phyloP scores from a whole-genome alignment of 2,797 vertebrate genomes.

The Chaetophractus vellerosus region DNA sequence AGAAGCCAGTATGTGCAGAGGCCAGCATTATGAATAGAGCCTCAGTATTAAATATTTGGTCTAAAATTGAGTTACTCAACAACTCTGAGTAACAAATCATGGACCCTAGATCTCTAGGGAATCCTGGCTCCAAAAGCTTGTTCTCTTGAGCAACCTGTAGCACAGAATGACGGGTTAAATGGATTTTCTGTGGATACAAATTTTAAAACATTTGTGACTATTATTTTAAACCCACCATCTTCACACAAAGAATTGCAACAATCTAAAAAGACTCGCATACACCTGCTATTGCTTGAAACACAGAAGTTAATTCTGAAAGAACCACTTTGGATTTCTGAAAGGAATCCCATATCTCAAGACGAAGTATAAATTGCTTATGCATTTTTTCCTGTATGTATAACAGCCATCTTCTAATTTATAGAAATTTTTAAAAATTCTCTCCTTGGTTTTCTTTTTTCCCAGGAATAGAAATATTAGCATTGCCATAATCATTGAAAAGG shows the following conservation, averaged over 20 bases:
- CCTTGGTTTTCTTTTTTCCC: background rate
- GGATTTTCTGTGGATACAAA: background rate
- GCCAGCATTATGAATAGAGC: background rate
- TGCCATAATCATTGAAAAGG: background rate
- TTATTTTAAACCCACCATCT: background rate
- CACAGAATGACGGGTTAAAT: conserved; percentile 22
- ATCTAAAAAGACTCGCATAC: background rate
- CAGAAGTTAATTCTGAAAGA: background rate
- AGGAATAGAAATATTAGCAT: background rate
- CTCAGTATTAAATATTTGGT: background rate
- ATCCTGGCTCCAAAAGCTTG: background rate
- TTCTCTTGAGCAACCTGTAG: background rate
- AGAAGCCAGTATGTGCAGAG: background rate
- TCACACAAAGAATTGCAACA: background rate
- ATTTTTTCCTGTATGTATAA: background rate
- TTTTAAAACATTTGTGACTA: background rate
- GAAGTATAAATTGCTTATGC: background rate
- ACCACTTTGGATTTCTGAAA: background rate
- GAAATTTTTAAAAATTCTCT: background rate
- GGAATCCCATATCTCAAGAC: background rate
- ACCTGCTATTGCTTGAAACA: background rate
- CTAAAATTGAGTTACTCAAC: background rate
- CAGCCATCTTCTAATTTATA: background rate
- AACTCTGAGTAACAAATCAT: background rate
- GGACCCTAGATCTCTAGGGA: conserved; percentile 41